A percentile compares a stretch with the other conserved stretches of the same genome.
Evolutionary conservation across 2,113 vertebrate genomes (phyloP).

Genomic region (Stomatorhinus ivindoensis): DNA sequence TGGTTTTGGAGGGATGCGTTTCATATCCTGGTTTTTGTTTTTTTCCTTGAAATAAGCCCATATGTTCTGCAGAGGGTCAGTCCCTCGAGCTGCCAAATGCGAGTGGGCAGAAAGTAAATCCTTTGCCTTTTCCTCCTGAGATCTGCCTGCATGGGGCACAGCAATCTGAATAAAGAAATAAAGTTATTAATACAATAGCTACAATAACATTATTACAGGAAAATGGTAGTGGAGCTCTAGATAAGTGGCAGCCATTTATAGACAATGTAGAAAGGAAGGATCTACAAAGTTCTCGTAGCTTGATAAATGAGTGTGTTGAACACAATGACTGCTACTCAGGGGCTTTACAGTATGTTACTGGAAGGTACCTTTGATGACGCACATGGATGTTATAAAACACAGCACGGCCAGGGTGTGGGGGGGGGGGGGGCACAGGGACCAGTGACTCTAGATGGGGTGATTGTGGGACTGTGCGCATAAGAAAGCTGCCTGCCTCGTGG

Average conservation of each 20-base stretch:
- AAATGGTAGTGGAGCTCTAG: background rate
- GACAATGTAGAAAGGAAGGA: background rate
- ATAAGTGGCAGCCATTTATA: background rate
- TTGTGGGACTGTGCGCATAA: background rate
- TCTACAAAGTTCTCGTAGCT: background rate
- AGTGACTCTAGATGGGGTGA: background rate
- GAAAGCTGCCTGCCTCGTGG: background rate
- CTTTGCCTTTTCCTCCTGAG: background rate
- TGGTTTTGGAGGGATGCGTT: background rate
- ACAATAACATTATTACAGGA: background rate
- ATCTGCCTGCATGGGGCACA: background rate
- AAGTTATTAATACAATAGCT: background rate
- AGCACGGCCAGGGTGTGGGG: background rate
- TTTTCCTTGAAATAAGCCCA: background rate
- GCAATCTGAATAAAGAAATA: background rate
- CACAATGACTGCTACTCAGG: background rate
- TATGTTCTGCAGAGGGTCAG: background rate
- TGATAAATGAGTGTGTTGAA: background rate
- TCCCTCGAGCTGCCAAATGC: background rate
- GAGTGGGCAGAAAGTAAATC: background rate
- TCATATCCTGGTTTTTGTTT: background rate
- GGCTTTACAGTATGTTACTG: background rate
- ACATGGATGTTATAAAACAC: background rate
- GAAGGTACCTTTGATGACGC: conserved; percentile 1
- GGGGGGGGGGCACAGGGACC: background rate